Evolutionary conservation across 2,797 vertebrate species (phyloP).

Genomic region (Xiphophorus birchmanni): DNA sequence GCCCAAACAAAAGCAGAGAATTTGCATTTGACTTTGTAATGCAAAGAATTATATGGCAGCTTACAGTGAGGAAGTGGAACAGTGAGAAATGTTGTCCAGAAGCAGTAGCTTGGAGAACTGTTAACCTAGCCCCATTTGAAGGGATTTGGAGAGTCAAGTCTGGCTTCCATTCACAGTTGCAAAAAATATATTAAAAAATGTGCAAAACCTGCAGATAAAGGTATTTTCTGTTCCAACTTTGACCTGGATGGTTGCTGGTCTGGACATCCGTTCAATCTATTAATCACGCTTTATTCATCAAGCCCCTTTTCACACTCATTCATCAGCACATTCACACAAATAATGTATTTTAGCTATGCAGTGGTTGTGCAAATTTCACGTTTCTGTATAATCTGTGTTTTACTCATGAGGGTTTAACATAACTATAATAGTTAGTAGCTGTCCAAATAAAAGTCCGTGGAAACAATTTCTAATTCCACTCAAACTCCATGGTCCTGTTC

Average conservation of each 20-base stretch:
- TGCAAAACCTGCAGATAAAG: background rate
- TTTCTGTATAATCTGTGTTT: background rate
- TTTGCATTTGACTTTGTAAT: background rate
- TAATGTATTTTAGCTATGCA: background rate
- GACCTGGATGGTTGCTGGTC: background rate
- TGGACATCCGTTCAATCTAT: background rate
- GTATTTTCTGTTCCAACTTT: background rate
- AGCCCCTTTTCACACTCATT: background rate
- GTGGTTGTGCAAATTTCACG: background rate
- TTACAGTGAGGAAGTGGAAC: background rate
- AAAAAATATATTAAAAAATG: background rate
- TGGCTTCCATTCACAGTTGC: background rate
- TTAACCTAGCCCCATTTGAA: background rate
- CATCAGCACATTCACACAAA: background rate
- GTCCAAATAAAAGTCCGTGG: background rate
- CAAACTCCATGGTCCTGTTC: background rate
- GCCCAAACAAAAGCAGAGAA: background rate
- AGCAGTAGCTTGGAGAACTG: background rate
- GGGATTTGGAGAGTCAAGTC: background rate
- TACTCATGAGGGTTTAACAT: background rate
- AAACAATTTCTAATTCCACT: background rate
- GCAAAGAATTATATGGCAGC: background rate
- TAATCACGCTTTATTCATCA: background rate
- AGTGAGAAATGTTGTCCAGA: background rate
- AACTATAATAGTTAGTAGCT: background rate